These are phyloP conservation scores for Syritta pipiens DNA, from an alignment of 2,888 invertebrate genomes.

Conservation along the genomic window DNA sequence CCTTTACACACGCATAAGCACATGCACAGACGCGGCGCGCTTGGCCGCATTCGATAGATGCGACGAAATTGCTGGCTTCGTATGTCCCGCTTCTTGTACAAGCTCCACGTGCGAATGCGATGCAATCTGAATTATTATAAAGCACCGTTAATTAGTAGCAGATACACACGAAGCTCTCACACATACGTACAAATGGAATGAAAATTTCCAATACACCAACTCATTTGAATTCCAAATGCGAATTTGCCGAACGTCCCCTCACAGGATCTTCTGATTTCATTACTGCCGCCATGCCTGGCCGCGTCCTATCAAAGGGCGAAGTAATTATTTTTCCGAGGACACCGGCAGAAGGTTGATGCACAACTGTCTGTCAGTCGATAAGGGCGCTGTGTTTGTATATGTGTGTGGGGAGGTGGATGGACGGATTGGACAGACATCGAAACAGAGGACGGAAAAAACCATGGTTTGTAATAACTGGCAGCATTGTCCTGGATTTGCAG, in stretches of 20 bases:
- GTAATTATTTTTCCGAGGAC: constrained; percentile 59
- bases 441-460: background rate
- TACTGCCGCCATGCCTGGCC: constrained; percentile 48
- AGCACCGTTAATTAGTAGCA: constrained; percentile 52
- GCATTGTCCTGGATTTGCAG: constrained; percentile 43
- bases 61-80: constrained; percentile 32
- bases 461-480: constrained; percentile 1
- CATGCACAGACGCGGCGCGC: background rate
- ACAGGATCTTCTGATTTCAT: constrained; percentile 58
- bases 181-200: background rate
- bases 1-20: background rate
- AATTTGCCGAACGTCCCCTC: constrained; percentile 30
- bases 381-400: background rate
- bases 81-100: constrained; percentile 39
- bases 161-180: constrained; percentile 8
- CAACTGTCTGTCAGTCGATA: constrained; percentile 22
- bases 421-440: background rate
- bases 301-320: constrained; percentile 54
- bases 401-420: background rate
- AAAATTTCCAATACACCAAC: constrained; percentile 26
- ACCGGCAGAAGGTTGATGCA: constrained; percentile 14
- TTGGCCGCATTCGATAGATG: background rate
- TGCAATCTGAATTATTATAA: constrained; percentile 65
- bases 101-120: constrained; percentile 38
- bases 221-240: constrained; percentile 61